Percentiles rank a stretch among this genome's conserved stretches.
phyloP scores from a whole-genome alignment of 2,888 invertebrate species.

The Spodoptera exigua region DNA sequence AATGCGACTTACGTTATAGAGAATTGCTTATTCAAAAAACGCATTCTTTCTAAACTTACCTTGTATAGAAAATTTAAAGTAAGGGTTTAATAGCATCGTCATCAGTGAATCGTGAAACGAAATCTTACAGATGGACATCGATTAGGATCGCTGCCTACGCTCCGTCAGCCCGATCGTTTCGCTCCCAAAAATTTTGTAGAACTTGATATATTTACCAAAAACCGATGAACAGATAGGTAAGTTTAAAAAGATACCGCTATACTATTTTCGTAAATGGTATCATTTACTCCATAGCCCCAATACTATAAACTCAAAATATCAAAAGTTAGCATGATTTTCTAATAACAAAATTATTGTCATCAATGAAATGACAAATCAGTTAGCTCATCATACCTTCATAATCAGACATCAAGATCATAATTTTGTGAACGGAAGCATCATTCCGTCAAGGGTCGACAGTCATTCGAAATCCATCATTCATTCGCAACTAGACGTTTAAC shows the following conservation, averaged over 20 bases:
- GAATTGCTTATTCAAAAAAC: constrained; percentile 27
- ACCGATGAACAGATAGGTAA: constrained; percentile 85
- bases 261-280: constrained; percentile 47
- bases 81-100: constrained; percentile 58
- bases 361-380: constrained; percentile 38
- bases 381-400: constrained; percentile 28
- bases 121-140: constrained; percentile 74
- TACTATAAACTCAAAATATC: neutral
- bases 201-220: constrained; percentile 82
- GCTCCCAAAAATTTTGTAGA: constrained; percentile 73
- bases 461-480: constrained; percentile 87
- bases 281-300: constrained; percentile 2
- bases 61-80: constrained; percentile 5
- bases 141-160: constrained; percentile 84
- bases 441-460: constrained; percentile 77
- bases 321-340: constrained; percentile 20
- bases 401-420: constrained; percentile 55
- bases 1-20: constrained; percentile 34
- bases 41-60: constrained; percentile 11
- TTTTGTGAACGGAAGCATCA: constrained; percentile 74
- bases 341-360: constrained; percentile 58
- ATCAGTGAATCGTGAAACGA: constrained; percentile 76
- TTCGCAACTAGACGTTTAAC: constrained; percentile 82
- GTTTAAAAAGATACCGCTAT: constrained; percentile 46
- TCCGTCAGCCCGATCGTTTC: constrained; percentile 79